These are phyloP conservation scores for Babylonia areolata DNA, from an alignment of 1,140 invertebrate species.

Conservation along the genomic window DNA sequence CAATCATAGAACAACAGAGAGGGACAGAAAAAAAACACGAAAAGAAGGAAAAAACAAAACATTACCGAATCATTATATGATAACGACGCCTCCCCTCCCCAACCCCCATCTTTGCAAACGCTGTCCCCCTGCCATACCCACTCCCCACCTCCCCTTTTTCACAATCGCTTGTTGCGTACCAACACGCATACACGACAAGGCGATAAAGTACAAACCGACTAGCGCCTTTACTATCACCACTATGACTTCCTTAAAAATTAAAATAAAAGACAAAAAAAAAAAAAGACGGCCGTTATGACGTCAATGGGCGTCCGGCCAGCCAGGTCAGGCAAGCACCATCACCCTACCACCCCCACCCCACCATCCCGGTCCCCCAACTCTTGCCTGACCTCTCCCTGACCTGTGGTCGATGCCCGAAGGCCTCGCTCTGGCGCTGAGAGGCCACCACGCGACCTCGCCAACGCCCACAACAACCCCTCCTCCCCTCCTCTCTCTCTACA, in stretches of 20 bases:
- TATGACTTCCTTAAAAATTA: neutral
- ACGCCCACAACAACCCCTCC: neutral
- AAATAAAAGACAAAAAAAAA: neutral
- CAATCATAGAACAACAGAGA: too few relatives aligned
- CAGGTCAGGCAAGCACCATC: too few relatives aligned
- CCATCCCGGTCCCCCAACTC: too few relatives aligned
- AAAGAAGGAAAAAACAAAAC: too few relatives aligned
- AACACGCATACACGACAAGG: neutral
- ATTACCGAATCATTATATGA: too few relatives aligned
- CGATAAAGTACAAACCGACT: neutral
- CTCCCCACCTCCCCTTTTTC: neutral
- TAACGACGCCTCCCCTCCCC: neutral
- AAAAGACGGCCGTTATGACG: neutral
- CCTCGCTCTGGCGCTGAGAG: neutral
- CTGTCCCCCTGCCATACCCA: neutral
- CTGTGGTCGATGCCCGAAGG: neutral
- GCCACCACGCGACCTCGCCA: neutral
- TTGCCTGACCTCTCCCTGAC: neutral
- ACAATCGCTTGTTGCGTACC: neutral
- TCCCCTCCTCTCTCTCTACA: neutral
- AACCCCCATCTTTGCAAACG: too few relatives aligned
- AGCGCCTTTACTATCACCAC: neutral
- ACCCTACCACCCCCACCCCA: too few relatives aligned
- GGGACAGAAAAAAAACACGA: too few relatives aligned
- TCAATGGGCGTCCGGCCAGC: neutral